Evolutionary conservation across 1,140 invertebrate genomes (phyloP), one percentile per base, ranked within the genome.

Genomic region (Leucophenga varia): DNA sequence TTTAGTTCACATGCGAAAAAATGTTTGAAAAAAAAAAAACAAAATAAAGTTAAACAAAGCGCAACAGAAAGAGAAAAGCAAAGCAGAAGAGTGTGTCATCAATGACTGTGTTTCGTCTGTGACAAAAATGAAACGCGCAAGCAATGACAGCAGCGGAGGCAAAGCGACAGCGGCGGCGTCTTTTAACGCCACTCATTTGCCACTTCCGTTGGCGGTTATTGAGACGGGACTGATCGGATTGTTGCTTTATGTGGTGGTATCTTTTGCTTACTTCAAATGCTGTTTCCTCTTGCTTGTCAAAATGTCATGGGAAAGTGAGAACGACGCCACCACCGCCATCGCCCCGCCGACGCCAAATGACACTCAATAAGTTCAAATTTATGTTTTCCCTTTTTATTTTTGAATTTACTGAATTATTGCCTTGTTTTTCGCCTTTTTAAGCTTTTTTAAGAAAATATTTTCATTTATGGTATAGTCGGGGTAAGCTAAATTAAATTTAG

Each of bases 151-250:
- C n/a, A n/a, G n/a, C n/a, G n/a, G n/a, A n/a, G n/a, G n/a, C n/a
- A n/a, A 34, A 40, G 21, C 12, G 37, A 22, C 28, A 38, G 37
- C 38, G 46, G 52, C 60, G 61, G 61, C 59, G 61, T 65, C 65
- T 65, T 71, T 43, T 54, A 70, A 71, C 67, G 67, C 68, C 67
- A 67, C 55, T 58, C 55, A 67, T 49, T 70, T 71, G 63, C 58
- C 57, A 68, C 64, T 72, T 72, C 68, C 68, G 68, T 47, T 71
- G 67, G 13, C 47, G 22, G 22, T 42, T n/a, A n/a, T n/a, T n/a
- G n/a, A n/a, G n/a, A n/a, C 42, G 37, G 14, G 32, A 39, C 48
- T 46, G 28, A 30, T 20, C 41, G 51, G 54, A 43, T 47, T 42
- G 47, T 38, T 41, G 50, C n/a, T n/a, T n/a, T n/a, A n/a, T n/a